Conservation (phyloP, 2,797 vertebrate genomes). For the Gobionotothen gibberifrons region DNA sequence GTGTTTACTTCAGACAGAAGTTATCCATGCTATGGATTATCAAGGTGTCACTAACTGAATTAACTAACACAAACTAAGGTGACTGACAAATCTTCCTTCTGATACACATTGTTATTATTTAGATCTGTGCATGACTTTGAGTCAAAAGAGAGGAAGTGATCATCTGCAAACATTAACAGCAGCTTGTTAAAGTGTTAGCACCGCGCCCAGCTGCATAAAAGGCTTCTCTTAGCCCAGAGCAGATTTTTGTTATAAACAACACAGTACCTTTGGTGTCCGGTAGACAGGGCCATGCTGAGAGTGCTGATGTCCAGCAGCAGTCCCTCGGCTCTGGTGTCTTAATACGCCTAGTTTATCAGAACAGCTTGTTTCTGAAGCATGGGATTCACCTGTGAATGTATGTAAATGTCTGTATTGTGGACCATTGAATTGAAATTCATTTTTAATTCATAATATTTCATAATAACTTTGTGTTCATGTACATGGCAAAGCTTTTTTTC, state of each 20-base stretch:
- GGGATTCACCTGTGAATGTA: conserved; percentile 5
- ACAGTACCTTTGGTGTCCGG: background rate
- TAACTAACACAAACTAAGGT: background rate
- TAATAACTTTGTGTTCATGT: background rate
- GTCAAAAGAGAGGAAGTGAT: background rate
- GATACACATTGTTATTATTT: background rate
- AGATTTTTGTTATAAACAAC: background rate
- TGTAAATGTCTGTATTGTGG: background rate
- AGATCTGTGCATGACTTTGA: background rate
- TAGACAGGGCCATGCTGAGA: background rate
- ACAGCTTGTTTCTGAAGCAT: conserved; percentile 11
- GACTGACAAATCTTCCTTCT: background rate
- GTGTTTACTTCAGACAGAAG: background rate
- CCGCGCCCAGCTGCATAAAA: conserved; percentile 20
- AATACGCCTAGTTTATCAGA: background rate
- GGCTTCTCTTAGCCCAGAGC: background rate
- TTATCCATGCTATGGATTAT: background rate
- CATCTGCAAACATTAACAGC: background rate
- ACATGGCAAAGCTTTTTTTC: background rate
- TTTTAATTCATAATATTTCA: background rate
- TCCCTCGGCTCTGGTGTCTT: too few relatives aligned
- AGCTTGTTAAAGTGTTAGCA: conserved; percentile 1
- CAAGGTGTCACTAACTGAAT: background rate
- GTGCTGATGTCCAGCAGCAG: background rate
- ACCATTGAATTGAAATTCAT: background rate